phyloP scores from a whole-genome alignment of 2,888 invertebrate genomes.

The Orchesellides sinensis region DNA sequence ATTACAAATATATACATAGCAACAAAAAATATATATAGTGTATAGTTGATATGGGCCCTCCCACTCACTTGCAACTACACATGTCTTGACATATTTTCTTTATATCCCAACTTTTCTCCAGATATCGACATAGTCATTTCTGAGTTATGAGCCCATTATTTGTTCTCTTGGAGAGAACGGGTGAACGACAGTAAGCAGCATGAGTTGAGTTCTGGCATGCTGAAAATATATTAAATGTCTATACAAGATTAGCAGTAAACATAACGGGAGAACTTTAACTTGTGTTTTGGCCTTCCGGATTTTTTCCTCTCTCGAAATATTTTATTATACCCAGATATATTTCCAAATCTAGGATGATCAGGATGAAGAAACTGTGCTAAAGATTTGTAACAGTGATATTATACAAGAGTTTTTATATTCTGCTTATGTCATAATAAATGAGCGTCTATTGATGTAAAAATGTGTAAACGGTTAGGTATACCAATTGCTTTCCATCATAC shows the following conservation, averaged over 20 bases:
- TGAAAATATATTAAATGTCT: slow-evolving; percentile 7
- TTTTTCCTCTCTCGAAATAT: neutral
- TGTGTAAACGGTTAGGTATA: too few relatives aligned
- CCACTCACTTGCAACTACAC: too few relatives aligned
- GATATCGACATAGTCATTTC: slow-evolving; percentile 43
- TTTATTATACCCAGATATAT: neutral
- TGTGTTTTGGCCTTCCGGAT: slow-evolving; percentile 14
- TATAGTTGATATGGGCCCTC: too few relatives aligned
- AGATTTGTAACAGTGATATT: too few relatives aligned
- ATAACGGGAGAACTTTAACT: slow-evolving; percentile 9
- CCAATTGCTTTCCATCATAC: too few relatives aligned
- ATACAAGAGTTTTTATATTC: too few relatives aligned
- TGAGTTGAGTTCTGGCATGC: neutral
- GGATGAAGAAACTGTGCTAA: too few relatives aligned
- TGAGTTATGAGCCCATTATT: slow-evolving; percentile 57
- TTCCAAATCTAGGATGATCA: too few relatives aligned
- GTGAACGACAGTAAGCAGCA: slow-evolving; percentile 19
- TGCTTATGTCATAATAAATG: too few relatives aligned
- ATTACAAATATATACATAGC: too few relatives aligned
- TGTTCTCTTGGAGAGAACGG: slow-evolving; percentile 24
- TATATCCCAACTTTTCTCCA: neutral
- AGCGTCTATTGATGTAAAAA: too few relatives aligned
- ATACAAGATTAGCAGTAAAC: neutral
- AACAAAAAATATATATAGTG: too few relatives aligned
- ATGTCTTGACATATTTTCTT: slow-evolving; percentile 15